A percentile compares a stretch with the other conserved stretches of the same genome.
Evolutionary conservation across 2,113 vertebrate species (phyloP).

Genomic region (Ahaetulla prasina): DNA sequence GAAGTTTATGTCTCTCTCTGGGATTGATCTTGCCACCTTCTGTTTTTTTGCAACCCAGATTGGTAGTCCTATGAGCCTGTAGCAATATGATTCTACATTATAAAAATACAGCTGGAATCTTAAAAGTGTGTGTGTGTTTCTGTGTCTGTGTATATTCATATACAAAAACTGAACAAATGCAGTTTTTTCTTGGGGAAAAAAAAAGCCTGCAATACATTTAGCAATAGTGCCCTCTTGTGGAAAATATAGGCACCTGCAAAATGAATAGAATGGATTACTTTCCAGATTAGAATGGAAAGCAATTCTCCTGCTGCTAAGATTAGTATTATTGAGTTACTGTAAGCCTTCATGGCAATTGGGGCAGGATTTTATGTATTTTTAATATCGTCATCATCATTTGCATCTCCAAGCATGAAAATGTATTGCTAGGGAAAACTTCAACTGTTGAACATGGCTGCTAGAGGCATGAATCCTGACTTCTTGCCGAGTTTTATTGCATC

Average conservation of each 20-base stretch:
- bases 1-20: neutral
- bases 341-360: neutral
- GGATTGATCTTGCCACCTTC: neutral
- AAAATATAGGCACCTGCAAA: neutral
- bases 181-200: neutral
- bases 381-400: neutral
- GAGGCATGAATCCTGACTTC: neutral
- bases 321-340: neutral
- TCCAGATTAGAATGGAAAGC: neutral
- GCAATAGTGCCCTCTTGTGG: constrained; percentile 48
- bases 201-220: constrained; percentile 18
- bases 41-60: neutral
- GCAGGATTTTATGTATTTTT: neutral
- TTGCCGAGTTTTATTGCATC: neutral
- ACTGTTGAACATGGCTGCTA: neutral
- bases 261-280: neutral
- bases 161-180: neutral
- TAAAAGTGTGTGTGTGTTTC: neutral
- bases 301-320: neutral
- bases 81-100: neutral
- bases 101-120: neutral
- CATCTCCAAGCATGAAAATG: neutral
- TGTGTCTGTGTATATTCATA: neutral
- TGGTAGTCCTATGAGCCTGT: neutral
- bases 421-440: neutral